Evolutionary conservation across 1,140 invertebrate genomes (phyloP).

Genomic region (Eriocheir sinensis): DNA sequence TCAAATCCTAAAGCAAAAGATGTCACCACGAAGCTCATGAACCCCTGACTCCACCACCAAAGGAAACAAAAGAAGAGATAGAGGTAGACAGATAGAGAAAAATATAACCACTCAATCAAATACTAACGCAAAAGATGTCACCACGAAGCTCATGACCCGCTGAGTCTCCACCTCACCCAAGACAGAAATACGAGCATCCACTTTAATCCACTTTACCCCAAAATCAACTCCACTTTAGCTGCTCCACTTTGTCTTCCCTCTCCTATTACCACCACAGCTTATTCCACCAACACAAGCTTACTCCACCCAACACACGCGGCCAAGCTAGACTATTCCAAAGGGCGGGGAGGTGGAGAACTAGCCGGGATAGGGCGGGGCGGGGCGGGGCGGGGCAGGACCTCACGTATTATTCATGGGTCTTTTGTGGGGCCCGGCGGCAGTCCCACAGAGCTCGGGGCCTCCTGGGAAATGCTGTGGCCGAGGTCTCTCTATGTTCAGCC

Average conservation of each 20-base stretch:
- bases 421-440: neutral
- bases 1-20: no score
- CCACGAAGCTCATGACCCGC: neutral
- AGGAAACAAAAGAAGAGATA: no score
- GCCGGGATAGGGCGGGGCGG: no score
- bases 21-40: no score
- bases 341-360: neutral
- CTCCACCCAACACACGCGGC: neutral
- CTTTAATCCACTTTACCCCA: neutral
- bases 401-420: conserved; percentile 38
- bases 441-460: neutral
- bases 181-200: neutral
- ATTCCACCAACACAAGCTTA: neutral
- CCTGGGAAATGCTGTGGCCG: neutral
- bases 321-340: neutral
- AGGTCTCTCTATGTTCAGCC: neutral
- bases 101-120: neutral
- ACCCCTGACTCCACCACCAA: no score
- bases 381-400: neutral
- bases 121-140: neutral
- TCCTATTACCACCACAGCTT: neutral
- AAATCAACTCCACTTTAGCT: neutral
- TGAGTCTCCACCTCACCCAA: neutral
- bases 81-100: no score
- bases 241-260: neutral